phyloP scores from a whole-genome alignment of 2,113 vertebrate genomes.

The Smithornis capensis region DNA sequence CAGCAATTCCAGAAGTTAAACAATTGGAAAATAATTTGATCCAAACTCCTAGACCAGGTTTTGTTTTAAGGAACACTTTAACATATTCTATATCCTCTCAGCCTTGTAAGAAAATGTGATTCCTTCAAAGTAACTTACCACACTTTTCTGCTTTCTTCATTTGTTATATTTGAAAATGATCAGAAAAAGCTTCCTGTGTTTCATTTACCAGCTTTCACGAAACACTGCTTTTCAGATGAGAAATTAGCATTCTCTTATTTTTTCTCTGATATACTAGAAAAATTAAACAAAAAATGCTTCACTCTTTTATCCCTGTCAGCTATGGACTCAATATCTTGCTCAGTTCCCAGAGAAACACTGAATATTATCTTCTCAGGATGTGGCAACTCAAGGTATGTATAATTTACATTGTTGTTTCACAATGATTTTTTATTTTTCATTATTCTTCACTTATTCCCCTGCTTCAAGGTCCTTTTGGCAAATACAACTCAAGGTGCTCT shows the following conservation, averaged over 20 bases:
- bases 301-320: neutral
- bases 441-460: neutral
- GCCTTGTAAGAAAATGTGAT: neutral
- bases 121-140: neutral
- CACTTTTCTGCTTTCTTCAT: neutral
- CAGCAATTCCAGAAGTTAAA: neutral
- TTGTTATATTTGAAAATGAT: neutral
- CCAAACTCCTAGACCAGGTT: neutral
- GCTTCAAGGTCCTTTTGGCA: neutral
- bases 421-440: neutral
- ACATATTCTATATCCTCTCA: neutral
- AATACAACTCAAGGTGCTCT: neutral
- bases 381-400: neutral
- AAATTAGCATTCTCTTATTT: neutral
- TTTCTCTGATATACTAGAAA: neutral
- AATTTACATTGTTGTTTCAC: neutral
- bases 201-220: neutral
- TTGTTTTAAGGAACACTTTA: neutral
- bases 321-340: neutral
- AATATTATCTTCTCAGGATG: neutral
- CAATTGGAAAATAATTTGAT: neutral
- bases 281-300: neutral
- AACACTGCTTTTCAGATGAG: neutral
- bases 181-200: neutral
- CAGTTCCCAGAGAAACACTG: neutral